A percentile compares a stretch with the other conserved stretches of the same genome.
Conservation (phyloP, 2,888 invertebrate species). For the Tiphia femorata region DNA sequence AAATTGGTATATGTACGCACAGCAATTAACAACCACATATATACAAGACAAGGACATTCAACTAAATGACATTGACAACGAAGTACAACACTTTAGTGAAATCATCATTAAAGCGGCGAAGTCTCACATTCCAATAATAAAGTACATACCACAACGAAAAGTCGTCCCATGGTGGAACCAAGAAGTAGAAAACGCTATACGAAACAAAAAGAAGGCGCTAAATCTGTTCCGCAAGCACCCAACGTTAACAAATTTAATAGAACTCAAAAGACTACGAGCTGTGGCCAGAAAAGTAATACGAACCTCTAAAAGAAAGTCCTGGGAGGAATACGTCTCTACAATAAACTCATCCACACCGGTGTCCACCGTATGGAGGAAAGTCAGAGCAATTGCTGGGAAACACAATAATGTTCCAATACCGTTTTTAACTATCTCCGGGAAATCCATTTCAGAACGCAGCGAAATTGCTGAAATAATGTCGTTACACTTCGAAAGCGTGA, state of each 20-base stretch:
- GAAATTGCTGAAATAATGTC: background rate
- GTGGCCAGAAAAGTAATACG: background rate
- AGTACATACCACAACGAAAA: background rate
- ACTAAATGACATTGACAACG: background rate
- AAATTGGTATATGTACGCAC: background rate
- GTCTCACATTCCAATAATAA: background rate
- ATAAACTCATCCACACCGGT: background rate
- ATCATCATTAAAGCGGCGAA: background rate
- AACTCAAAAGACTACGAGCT: background rate
- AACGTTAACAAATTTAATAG: background rate
- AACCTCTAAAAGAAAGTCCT: background rate
- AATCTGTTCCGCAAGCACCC: background rate
- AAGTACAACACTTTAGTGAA: background rate
- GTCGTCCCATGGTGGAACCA: background rate
- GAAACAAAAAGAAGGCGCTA: background rate
- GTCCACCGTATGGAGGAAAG: background rate
- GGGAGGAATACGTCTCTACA: background rate
- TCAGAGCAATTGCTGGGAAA: background rate
- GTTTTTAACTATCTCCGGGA: background rate
- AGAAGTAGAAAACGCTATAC: background rate
- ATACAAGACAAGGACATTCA: background rate
- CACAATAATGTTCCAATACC: background rate
- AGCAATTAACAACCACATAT: background rate
- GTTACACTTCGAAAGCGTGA: background rate
- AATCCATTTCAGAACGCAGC: background rate